Conservation (phyloP, 2,888 invertebrate genomes). For the Parasteatoda lunata region DNA sequence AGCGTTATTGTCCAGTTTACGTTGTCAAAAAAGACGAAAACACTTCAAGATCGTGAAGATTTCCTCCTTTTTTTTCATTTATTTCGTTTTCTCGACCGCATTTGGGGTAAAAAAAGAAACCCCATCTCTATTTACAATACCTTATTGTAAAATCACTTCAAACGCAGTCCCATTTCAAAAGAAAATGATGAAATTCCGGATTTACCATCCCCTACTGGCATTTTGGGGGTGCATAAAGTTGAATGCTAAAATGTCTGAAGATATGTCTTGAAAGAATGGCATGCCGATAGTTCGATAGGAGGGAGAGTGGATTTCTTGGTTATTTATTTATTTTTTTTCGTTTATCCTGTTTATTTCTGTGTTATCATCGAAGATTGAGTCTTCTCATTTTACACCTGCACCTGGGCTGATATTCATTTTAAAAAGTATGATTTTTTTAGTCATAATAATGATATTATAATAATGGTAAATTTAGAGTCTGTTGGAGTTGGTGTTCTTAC, state of each 20-base stretch:
- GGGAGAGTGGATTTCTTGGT: neutral
- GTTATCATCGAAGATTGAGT: neutral
- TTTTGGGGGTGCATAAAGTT: neutral
- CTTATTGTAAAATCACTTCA: conserved; percentile 26
- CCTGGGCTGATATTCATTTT: neutral
- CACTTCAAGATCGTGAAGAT: conserved; percentile 1
- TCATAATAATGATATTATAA: neutral
- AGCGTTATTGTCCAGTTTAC: neutral
- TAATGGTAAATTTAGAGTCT: neutral
- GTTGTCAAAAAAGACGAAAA: neutral
- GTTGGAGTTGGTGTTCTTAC: no score
- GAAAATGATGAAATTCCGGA: neutral
- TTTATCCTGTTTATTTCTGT: neutral
- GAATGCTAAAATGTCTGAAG: neutral
- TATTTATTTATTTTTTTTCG: neutral
- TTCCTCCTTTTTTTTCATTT: no score
- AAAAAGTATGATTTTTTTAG: no score
- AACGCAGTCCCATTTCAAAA: conserved; percentile 5
- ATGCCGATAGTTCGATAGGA: neutral
- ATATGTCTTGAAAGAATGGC: neutral
- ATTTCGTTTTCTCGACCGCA: neutral
- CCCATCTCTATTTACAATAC: conserved; percentile 10
- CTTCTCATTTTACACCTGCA: neutral
- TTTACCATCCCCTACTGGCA: neutral
- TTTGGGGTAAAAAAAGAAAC: conserved; percentile 4